phyloP scores from a whole-genome alignment of 2,113 vertebrate genomes.

The Dasypus novemcinctus region DNA sequence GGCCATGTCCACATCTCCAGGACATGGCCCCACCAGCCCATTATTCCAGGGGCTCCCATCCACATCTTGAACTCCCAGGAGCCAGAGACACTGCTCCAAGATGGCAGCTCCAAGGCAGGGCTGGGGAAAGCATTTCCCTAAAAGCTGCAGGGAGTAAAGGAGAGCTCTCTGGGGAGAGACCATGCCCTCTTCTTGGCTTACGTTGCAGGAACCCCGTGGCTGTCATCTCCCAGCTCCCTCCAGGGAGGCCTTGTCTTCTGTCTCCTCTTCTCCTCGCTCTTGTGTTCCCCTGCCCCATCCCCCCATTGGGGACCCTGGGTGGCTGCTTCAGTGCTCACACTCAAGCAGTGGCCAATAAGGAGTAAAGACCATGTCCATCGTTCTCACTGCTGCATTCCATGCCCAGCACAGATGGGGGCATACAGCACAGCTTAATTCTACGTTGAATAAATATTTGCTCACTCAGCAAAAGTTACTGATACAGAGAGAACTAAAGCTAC shows the following conservation, averaged over 20 bases:
- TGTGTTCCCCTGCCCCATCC: neutral
- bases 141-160: neutral
- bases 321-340: no score
- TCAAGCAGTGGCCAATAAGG: neutral
- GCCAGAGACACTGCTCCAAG: neutral
- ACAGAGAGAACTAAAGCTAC: neutral
- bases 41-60: accelerated
- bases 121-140: neutral
- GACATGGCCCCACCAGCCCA: no score
- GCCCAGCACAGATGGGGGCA: neutral
- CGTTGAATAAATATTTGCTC: neutral
- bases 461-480: neutral
- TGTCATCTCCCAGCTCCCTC: neutral
- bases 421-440: neutral
- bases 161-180: neutral
- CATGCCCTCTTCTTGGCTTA: neutral
- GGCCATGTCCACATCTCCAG: neutral
- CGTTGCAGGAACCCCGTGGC: accelerated
- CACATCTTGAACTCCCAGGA: neutral
- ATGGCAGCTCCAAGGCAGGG: neutral
- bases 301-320: neutral
- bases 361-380: neutral
- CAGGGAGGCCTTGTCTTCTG: neutral
- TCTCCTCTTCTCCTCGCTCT: neutral
- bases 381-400: neutral